These are phyloP conservation scores for Polietes domitor DNA, from an alignment of 2,888 invertebrate species.

Conservation along the genomic window DNA sequence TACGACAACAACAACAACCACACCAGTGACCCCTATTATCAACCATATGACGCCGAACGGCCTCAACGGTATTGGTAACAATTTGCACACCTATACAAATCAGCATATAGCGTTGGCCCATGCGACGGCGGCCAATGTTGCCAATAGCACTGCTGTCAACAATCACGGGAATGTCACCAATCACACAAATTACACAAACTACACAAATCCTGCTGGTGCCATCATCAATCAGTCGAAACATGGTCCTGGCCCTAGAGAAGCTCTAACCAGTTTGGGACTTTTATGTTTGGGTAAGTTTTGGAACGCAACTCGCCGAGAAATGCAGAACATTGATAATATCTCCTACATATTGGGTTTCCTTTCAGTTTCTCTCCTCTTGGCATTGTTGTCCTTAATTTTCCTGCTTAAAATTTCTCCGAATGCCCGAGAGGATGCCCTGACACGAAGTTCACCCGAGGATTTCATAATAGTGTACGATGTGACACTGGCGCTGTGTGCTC, in stretches of 20 bases:
- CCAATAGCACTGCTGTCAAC: conserved; percentile 69
- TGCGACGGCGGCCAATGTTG: conserved; percentile 52
- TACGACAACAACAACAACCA: conserved; percentile 69
- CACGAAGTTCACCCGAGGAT: conserved; percentile 86
- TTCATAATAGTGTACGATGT: conserved; percentile 95
- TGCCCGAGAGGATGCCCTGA: conserved; percentile 81
- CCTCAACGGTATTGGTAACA: conserved; percentile 73
- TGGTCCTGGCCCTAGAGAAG: conserved; percentile 87
- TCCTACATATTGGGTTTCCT: background rate
- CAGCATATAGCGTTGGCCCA: conserved; percentile 75
- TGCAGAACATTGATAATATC: background rate
- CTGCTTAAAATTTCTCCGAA: conserved; percentile 89
- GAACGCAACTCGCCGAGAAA: background rate
- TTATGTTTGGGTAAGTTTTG: conserved; percentile 85
- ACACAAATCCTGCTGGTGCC: conserved; percentile 69
- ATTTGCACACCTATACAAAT: conserved; percentile 76
- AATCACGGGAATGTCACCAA: conserved; percentile 68
- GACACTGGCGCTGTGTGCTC: conserved; percentile 92
- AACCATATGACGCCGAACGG: conserved; percentile 71
- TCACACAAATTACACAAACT: conserved; percentile 72
- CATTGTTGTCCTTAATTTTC: conserved; percentile 91
- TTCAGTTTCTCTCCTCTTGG: conserved; percentile 89
- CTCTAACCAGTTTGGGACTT: conserved; percentile 91
- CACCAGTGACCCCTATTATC: conserved; percentile 74
- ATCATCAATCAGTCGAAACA: conserved; percentile 76